Conservation (phyloP, 2,797 vertebrate species). For the Nyctalus aviator region DNA sequence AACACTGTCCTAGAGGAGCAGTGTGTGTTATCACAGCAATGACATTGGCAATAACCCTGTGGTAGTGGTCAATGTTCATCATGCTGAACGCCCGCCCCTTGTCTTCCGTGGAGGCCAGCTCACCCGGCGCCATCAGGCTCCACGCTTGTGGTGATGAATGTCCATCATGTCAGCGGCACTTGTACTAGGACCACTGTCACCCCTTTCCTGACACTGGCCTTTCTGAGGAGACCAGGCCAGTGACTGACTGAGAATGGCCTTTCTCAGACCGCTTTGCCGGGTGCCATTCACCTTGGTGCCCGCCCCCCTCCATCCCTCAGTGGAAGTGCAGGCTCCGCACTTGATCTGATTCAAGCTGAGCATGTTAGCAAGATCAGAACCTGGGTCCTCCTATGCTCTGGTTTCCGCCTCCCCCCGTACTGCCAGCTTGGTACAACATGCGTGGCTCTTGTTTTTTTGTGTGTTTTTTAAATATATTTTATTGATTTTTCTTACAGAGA, state of each 20-base stretch:
- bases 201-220: not conserved
- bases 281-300: not conserved
- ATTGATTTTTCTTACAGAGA: too few relatives aligned
- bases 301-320: not conserved
- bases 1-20: not conserved
- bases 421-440: not conserved
- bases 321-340: not conserved
- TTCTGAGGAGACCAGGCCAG: not conserved
- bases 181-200: not conserved
- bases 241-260: not conserved
- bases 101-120: not conserved
- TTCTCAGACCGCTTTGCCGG: not conserved
- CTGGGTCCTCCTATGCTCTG: not conserved
- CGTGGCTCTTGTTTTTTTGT: not conserved
- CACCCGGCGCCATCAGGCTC: not conserved
- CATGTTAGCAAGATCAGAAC: not conserved
- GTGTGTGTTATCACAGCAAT: not conserved
- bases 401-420: not conserved
- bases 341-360: not conserved
- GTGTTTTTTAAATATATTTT: too few relatives aligned
- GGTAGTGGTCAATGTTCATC: not conserved
- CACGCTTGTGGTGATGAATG: not conserved
- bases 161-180: not conserved
- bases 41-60: not conserved
- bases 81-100: not conserved